Base-by-base conservation (phyloP, 1,140 invertebrate species). In the Trichomalopsis sarcophagae region DNA sequence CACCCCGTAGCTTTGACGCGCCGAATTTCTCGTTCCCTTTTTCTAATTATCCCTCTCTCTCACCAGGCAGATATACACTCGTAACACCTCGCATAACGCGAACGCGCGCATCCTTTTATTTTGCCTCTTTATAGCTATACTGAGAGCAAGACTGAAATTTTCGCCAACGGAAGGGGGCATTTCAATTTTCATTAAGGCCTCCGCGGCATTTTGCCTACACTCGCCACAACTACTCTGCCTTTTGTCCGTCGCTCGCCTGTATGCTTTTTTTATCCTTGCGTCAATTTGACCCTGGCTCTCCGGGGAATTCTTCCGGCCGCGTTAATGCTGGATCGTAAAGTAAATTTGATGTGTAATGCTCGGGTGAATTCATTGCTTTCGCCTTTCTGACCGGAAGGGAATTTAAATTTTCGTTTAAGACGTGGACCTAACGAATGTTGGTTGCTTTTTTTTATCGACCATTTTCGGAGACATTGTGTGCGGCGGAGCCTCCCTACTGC, bases 401-500 rank as follows among this genome's bases (percentile, higher is more conserved):
- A 84, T 84, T 84, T 77, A 84, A 78, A 84, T 84, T 84, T 84
- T 84, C 82, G 78, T 78, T 78, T 71, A 21, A 23, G 50, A 44
- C 55, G 73, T 55, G 50, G 11, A n/a, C 5, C 21, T 7, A 62
- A 21, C 55, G 55, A 62, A 62, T 21, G 55, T 6, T 62, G 17
- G 14, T 17, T 21, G 14, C 4, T 62, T 17, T 14, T 62, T 62
- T n/a, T 62, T 62, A 62, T 62, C 55, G 55, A 62, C 17, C 55
- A 17, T 21, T n/a, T 62, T 30, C 40, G n/a, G 23, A 62, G 62
- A 33, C 68, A 36, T 80, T 74, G 33, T 74, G 33, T 74, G 14
- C 21, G 73, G 9, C 40, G 0, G 33, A 74, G 14, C 17, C 6
- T 36, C 17, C 21, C 4, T 17, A 62, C 55, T 21, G 55, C 21